Conservation (phyloP, 2,113 vertebrate genomes). For the Synodontis membranacea region DNA sequence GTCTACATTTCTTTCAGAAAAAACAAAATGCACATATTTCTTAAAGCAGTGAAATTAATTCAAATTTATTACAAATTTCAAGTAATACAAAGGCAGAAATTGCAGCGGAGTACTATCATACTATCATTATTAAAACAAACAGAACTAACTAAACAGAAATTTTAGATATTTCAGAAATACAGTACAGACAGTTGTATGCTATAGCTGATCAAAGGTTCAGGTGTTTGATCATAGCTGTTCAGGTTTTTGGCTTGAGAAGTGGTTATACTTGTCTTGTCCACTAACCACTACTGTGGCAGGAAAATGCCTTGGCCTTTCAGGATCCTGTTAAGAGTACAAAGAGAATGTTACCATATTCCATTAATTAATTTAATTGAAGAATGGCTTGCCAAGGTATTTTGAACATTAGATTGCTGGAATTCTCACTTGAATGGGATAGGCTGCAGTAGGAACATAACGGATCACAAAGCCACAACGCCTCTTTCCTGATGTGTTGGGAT, state of each 20-base stretch:
- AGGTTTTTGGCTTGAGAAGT: constrained; percentile 65
- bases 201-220: background rate
- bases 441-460: constrained; percentile 74
- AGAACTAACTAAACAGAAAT: background rate
- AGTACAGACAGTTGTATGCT: background rate
- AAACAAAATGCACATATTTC: background rate
- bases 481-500: constrained; percentile 72
- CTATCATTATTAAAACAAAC: background rate
- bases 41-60: background rate
- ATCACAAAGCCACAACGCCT: constrained; percentile 80
- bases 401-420: background rate
- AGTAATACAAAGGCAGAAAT: background rate
- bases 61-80: constrained; percentile 13
- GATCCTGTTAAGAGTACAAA: constrained; percentile 62
- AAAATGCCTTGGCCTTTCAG: constrained; percentile 71
- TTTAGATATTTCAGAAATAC: background rate
- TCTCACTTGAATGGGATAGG: constrained; percentile 72
- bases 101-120: background rate
- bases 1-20: background rate
- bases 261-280: constrained; percentile 69
- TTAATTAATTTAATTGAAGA: background rate
- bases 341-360: background rate
- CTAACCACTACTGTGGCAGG: constrained; percentile 64
- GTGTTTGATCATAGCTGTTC: constrained; percentile 9
- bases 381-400: background rate